Percentiles rank a stretch among this genome's conserved stretches.
Evolutionary conservation across 1,140 invertebrate species (phyloP).

Genomic region (Phymorhynchus buccinoides): DNA sequence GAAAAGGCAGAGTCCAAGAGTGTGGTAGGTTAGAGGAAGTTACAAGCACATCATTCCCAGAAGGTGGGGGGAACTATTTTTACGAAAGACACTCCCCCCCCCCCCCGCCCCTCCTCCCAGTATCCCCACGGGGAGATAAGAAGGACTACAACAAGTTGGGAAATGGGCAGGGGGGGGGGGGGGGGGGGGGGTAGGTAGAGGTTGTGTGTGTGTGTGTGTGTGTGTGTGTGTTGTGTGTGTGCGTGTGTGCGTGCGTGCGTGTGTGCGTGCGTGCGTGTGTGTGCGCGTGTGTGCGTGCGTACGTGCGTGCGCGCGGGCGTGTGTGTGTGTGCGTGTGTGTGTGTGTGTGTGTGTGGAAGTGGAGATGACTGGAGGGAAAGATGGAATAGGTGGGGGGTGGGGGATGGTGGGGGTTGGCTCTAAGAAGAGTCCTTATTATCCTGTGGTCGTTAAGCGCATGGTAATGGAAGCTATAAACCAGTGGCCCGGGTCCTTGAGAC

Average conservation of each 20-base stretch:
- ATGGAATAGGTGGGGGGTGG: background rate
- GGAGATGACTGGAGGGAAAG: background rate
- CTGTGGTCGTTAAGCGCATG: background rate
- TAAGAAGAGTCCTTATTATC: constrained; percentile 2
- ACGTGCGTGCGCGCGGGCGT: background rate
- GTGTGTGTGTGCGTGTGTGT: background rate
- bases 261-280: too few relatives aligned
- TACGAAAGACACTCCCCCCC: too few relatives aligned
- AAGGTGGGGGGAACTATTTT: too few relatives aligned
- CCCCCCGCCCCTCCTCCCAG: too few relatives aligned
- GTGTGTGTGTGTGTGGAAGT: background rate
- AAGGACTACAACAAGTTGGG: too few relatives aligned
- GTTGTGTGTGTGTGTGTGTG: too few relatives aligned
- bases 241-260: background rate
- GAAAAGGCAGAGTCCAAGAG: too few relatives aligned
- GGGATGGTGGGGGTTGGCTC: too few relatives aligned
- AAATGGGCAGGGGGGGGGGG: background rate
- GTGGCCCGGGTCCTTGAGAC: background rate
- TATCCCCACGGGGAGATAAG: too few relatives aligned
- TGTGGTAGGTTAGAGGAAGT: too few relatives aligned
- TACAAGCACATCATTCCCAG: too few relatives aligned
- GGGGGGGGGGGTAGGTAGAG: background rate
- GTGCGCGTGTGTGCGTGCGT: too few relatives aligned
- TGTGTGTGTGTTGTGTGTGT: background rate
- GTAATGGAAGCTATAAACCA: background rate